phyloP scores from a whole-genome alignment of 92 coral and sea anemone species.

The Bergia sp. region DNA sequence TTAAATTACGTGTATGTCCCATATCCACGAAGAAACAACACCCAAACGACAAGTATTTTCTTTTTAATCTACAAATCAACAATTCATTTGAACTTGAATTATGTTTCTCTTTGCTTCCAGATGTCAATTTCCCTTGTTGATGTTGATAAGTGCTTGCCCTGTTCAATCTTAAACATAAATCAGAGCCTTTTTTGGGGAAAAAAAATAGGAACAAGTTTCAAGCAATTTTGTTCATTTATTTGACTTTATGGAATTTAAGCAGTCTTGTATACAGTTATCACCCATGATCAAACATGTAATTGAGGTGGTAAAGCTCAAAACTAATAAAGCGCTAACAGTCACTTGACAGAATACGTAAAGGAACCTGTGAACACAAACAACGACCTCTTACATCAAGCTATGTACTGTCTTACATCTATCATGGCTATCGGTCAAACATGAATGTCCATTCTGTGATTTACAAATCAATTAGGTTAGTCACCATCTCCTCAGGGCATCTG shows the following conservation, averaged over 20 bases:
- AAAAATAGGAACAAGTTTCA: not conserved
- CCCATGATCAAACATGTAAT: conserved; percentile 6
- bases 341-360: not conserved
- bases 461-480: not conserved
- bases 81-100: not conserved
- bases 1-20: not conserved
- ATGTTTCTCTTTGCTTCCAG: not conserved
- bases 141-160: not conserved
- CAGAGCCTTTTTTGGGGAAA: not conserved
- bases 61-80: not conserved
- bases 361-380: not conserved
- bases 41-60: not conserved
- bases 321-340: not conserved
- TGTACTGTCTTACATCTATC: not conserved
- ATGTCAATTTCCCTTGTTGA: not conserved
- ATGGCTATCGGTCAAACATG: not conserved
- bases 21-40: not conserved
- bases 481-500: not conserved
- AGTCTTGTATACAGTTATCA: not conserved
- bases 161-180: not conserved
- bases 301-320: conserved; percentile 12
- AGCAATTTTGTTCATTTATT: not conserved
- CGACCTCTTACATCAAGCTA: not conserved
- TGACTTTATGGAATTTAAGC: not conserved
- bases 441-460: not conserved